phyloP scores from a whole-genome alignment of 2,113 vertebrate species.

The Recurvirostra avosetta region DNA sequence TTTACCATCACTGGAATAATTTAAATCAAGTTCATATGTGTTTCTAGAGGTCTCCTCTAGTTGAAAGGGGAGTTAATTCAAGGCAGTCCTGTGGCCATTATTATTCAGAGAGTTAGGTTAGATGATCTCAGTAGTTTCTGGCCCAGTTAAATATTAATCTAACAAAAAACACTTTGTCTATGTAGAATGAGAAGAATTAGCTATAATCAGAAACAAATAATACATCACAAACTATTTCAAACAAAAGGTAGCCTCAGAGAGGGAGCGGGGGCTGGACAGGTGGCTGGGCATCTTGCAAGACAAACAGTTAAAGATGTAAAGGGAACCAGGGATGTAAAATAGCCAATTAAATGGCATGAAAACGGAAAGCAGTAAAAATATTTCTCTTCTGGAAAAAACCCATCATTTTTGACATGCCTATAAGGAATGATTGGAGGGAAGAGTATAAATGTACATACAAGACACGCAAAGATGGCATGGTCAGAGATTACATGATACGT shows the following conservation, averaged over 20 bases:
- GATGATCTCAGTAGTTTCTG: background rate
- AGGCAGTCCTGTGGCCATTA: background rate
- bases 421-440: background rate
- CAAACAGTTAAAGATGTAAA: background rate
- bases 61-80: conserved; percentile 27
- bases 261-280: background rate
- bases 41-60: background rate
- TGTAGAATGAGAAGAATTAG: background rate
- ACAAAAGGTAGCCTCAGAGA: background rate
- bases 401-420: background rate
- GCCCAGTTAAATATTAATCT: background rate
- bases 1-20: background rate
- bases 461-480: background rate
- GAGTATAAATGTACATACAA: background rate
- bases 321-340: background rate
- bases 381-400: background rate
- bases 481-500: background rate
- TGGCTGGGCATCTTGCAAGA: background rate
- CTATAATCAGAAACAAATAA: background rate
- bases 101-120: background rate
- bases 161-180: background rate
- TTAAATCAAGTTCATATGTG: conserved; percentile 48
- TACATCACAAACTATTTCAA: background rate
- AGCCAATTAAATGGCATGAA: background rate
- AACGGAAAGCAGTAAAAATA: background rate